These are phyloP conservation scores for Uloborus diversus DNA, from an alignment of 1,140 invertebrate species.

Conservation along the genomic window DNA sequence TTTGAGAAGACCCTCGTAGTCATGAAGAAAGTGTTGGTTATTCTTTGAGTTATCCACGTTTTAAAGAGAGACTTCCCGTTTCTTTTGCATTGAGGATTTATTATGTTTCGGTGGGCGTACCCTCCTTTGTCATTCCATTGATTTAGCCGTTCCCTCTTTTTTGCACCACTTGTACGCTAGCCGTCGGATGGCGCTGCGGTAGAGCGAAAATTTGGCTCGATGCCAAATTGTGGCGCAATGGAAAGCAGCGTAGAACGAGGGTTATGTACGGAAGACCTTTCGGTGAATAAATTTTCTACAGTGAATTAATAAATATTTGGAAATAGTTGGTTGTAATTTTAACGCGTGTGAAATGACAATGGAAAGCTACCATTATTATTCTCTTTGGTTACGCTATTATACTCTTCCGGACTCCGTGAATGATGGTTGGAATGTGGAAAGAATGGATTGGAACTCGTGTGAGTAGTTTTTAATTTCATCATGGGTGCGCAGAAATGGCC, in stretches of 20 bases:
- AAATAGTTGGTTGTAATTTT: background rate
- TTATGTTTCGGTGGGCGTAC: constrained; percentile 32
- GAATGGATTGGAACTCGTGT: constrained; percentile 15
- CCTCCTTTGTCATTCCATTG: constrained; percentile 21
- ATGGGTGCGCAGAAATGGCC: constrained; percentile 37
- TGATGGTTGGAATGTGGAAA: background rate
- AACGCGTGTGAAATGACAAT: constrained; percentile 9
- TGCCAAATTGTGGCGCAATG: constrained; percentile 20
- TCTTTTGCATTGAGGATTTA: background rate
- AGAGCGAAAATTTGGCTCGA: constrained; percentile 7
- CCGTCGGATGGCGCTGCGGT: constrained; percentile 8
- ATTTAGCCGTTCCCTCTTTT: constrained; percentile 24
- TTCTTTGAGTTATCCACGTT: background rate
- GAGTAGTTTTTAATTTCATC: constrained; percentile 27
- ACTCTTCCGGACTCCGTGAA: background rate
- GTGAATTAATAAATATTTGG: background rate
- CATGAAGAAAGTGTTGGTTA: background rate
- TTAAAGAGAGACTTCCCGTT: background rate
- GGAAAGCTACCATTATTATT: background rate
- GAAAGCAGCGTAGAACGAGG: constrained; percentile 9
- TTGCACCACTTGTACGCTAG: background rate
- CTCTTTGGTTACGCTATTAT: background rate
- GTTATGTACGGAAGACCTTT: background rate
- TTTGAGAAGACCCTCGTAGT: no score
- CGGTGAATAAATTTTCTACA: background rate